Percentiles rank a stretch among this genome's conserved stretches.
phyloP scores from a whole-genome alignment of 2,797 vertebrate genomes.

The Anguilla obscura region DNA sequence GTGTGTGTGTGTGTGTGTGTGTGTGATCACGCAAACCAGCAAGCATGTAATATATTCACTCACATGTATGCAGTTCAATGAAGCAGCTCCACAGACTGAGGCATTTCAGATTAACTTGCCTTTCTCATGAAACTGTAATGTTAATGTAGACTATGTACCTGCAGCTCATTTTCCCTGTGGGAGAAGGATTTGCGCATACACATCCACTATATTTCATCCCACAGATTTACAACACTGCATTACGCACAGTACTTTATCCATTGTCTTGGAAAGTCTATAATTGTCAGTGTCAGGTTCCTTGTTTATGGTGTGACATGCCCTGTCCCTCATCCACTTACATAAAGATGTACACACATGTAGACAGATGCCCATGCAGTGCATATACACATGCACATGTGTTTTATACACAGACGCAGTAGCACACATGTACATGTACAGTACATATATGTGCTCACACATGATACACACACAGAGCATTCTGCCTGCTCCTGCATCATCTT shows the following conservation, averaged over 20 bases:
- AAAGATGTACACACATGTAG: background rate
- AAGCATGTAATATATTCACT: background rate
- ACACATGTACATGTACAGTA: background rate
- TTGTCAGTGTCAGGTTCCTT: background rate
- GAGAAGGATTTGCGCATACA: background rate
- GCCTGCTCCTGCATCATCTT: background rate
- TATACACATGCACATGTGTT: background rate
- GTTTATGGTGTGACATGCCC: background rate
- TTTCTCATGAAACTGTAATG: background rate
- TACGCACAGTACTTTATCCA: background rate
- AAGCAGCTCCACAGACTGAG: background rate
- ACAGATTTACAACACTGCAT: background rate
- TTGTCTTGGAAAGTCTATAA: background rate
- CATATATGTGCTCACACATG: slow-evolving; percentile 7
- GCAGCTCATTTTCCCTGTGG: background rate
- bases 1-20: background rate
- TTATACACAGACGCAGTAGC: background rate
- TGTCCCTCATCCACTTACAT: background rate
- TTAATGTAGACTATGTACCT: background rate
- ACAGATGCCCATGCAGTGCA: background rate
- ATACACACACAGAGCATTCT: background rate
- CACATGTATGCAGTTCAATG: background rate
- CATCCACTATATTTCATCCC: background rate
- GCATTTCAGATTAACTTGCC: background rate
- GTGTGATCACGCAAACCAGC: background rate